These are phyloP conservation scores for Cyprinus carpio DNA, from an alignment of 2,113 vertebrate genomes.

Conservation along the genomic window DNA sequence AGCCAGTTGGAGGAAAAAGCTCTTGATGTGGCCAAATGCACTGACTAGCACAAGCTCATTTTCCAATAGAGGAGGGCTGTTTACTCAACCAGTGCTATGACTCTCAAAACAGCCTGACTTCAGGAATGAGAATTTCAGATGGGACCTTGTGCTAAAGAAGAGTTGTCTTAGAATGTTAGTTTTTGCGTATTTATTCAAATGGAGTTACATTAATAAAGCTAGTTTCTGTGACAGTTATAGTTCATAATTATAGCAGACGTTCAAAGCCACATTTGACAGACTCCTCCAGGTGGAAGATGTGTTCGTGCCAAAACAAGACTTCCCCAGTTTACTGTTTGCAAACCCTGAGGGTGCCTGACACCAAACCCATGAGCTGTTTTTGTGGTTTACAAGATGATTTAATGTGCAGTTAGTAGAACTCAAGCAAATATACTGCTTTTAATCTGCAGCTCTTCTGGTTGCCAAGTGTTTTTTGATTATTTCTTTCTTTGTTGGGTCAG, in stretches of 20 bases:
- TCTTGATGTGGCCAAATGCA: constrained; percentile 72
- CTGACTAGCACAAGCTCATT: constrained; percentile 54
- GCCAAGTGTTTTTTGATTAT: constrained; percentile 15
- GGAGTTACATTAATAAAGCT: constrained; percentile 23
- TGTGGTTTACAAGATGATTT: constrained; percentile 41
- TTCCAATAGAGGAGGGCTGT: constrained; percentile 62
- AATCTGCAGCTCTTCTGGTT: constrained; percentile 37
- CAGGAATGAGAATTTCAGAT: constrained; percentile 59
- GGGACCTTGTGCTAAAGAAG: constrained; percentile 51
- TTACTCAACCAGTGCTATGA: constrained; percentile 68
- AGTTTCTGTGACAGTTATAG: constrained; percentile 25
- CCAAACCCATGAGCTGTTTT: background rate
- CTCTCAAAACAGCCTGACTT: constrained; percentile 65
- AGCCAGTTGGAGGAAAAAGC: constrained; percentile 44
- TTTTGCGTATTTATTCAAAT: constrained; percentile 50
- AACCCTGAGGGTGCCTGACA: constrained; percentile 6
- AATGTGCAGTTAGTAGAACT: constrained; percentile 22
- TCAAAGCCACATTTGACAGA: constrained; percentile 37
- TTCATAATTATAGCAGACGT: constrained; percentile 28
- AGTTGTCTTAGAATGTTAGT: constrained; percentile 48
- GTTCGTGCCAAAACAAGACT: constrained; percentile 27
- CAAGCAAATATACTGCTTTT: constrained; percentile 32
- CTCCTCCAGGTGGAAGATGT: constrained; percentile 16
- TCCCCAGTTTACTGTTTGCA: constrained; percentile 36
- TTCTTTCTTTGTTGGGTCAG: constrained; percentile 42